Evolutionary conservation across 2,797 vertebrate species (phyloP).

Genomic region (Spea hammondii): DNA sequence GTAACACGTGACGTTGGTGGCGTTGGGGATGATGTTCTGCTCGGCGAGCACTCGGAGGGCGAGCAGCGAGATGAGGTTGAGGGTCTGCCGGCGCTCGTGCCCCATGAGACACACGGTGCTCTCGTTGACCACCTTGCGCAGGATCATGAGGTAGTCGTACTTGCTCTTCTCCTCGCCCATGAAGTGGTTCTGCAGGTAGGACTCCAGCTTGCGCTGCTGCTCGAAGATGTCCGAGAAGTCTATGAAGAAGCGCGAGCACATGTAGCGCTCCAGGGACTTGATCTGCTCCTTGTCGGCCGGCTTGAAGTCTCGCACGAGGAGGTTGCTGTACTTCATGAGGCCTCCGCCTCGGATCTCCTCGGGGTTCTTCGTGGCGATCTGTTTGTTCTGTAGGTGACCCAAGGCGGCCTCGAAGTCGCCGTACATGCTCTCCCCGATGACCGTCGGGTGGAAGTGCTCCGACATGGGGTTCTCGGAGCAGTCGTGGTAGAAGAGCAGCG

Average conservation of each 20-base stretch:
- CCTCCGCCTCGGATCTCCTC: slow-evolving; percentile 96
- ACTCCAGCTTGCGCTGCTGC: slow-evolving; percentile 92
- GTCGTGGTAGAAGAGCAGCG: slow-evolving; percentile 84
- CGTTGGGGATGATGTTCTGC: slow-evolving; percentile 89
- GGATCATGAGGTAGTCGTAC: slow-evolving; percentile 96
- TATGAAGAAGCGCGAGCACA: slow-evolving; percentile 98
- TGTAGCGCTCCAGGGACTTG: slow-evolving; percentile 91
- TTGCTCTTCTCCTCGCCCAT: slow-evolving; percentile 92
- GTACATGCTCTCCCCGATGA: slow-evolving; percentile 89
- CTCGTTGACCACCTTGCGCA: slow-evolving; percentile 90
- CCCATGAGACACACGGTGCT: slow-evolving; percentile 99
- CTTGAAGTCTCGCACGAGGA: slow-evolving; percentile 87
- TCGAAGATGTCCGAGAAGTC: slow-evolving; percentile 95
- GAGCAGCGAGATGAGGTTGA: slow-evolving; percentile 90
- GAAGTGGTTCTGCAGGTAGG: slow-evolving; percentile 97
- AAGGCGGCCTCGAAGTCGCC: slow-evolving; percentile 86
- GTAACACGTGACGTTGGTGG: slow-evolving; percentile 93
- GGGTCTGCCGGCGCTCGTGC: slow-evolving; percentile 90
- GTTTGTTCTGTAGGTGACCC: slow-evolving; percentile 84
- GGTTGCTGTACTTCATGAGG: slow-evolving; percentile 96
- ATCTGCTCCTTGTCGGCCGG: slow-evolving; percentile 85
- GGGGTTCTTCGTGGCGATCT: slow-evolving; percentile 92
- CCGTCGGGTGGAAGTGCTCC: slow-evolving; percentile 77
- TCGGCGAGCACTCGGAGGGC: slow-evolving; percentile 89
- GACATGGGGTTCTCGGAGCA: slow-evolving; percentile 77